phyloP scores from a whole-genome alignment of 2,888 invertebrate genomes.

The Apoderus coryli region DNA sequence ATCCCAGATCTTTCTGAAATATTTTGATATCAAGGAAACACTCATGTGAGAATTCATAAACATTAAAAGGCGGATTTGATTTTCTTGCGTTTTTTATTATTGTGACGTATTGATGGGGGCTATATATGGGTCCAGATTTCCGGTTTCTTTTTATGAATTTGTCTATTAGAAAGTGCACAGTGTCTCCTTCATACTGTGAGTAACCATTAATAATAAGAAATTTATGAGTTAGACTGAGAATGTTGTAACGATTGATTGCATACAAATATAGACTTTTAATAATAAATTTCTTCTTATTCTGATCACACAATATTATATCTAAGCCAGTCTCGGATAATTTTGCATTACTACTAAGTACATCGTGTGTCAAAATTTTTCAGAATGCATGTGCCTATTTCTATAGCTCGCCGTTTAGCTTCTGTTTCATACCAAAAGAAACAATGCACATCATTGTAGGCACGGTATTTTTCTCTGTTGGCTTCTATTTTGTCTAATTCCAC shows the following conservation, averaged over 20 bases:
- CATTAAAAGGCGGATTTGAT: conserved; percentile 3
- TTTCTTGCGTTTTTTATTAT: conserved; percentile 7
- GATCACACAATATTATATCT: no score
- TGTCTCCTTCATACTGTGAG: conserved; percentile 7
- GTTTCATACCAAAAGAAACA: no score
- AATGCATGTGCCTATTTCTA: conserved; percentile 7
- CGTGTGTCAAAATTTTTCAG: conserved; percentile 6
- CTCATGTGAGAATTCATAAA: conserved; percentile 4
- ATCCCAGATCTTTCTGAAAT: conserved; percentile 8
- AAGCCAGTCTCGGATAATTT: no score
- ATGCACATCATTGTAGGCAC: neutral
- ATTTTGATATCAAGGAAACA: conserved; percentile 5
- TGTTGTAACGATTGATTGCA: conserved; percentile 7
- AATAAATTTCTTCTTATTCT: conserved; percentile 8
- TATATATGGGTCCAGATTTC: conserved; percentile 6
- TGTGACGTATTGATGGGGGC: conserved; percentile 6
- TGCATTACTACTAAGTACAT: no score
- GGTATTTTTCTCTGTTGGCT: neutral
- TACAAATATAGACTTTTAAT: conserved; percentile 5
- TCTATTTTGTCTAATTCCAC: conserved; percentile 5
- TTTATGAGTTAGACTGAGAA: conserved; percentile 7
- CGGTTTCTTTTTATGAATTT: conserved; percentile 6
- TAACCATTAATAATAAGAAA: conserved; percentile 7
- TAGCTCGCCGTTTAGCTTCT: conserved; percentile 3
- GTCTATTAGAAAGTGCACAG: conserved; percentile 4